Base-by-base conservation (phyloP, 2,797 vertebrate species). In the Rhyacichthys aspro region DNA sequence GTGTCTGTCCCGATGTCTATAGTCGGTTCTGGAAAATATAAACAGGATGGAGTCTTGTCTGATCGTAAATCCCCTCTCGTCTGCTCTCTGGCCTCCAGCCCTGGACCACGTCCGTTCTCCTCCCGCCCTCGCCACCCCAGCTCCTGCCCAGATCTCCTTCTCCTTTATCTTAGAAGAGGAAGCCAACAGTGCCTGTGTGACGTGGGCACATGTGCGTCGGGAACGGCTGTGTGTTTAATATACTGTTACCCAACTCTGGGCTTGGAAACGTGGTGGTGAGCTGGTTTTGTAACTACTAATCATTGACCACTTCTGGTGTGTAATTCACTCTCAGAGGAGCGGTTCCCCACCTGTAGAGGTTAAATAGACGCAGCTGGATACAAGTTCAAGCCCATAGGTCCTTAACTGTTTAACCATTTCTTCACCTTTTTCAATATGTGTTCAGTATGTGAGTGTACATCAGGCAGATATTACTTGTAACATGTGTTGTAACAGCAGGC, bases 21-120 rank as follows among this genome's bases (percentile, higher is more conserved):
- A 18, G 39, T 77, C 49, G 19, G 62, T 67, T 73, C 71, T 59
- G 84, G 80, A 75, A 85, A 86, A 88, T 89, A 88, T 91, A 92
- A 92, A 93, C 91, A 92, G 89, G 89, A 92, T 89, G 85, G 81
- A 88, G 84, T 83, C 84, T 87, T 88, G 88, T 91, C 88, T 91
- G 88, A 87, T 86, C 78, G 78, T 89, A 90, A 92, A 91, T 90
- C 88, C 86, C 85, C 83, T 75, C 76, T 76, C 48, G 63, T 82
- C 80, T 76, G 76, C 75, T 78, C 77, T 55, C 64, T 83, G 84
- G 83, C 79, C 74, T 37, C 48, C 15, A 36, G 82, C 86, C 78
- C 79, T 82, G 70, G 56, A 72, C 76, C 81, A 69, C 67, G 77
- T 82, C 81, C 71, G 64, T 70, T 81, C 78, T 62, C 74, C 75